Conservation (phyloP, 2,113 vertebrate species). For the Otolemur garnettii region DNA sequence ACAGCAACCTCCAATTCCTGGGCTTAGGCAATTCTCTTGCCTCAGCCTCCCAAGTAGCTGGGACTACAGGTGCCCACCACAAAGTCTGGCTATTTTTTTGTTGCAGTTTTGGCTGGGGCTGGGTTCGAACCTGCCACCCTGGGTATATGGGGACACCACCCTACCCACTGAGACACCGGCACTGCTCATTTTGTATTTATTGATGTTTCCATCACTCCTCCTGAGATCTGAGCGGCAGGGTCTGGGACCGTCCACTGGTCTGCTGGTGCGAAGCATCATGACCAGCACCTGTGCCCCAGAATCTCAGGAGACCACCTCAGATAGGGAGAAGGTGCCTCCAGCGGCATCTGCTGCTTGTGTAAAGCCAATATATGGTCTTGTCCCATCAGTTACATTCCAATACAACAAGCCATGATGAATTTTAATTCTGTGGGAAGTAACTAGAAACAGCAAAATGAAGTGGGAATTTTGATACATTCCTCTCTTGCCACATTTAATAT, state of each 20-base stretch:
- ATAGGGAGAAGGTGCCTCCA: not conserved
- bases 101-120: no score
- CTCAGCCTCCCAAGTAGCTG: no score
- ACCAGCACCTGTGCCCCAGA: not conserved
- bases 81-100: no score
- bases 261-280: not conserved
- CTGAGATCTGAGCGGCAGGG: not conserved
- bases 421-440: slow-evolving; percentile 31
- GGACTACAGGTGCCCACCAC: no score
- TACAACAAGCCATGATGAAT: not conserved
- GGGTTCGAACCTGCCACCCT: no score
- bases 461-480: not conserved
- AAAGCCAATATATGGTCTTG: not conserved
- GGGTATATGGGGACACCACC: no score
- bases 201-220: not conserved
- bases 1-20: no score
- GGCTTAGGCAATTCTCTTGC: no score
- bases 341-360: slow-evolving; percentile 49
- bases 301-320: slow-evolving; percentile 14
- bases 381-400: slow-evolving; percentile 14
- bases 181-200: not conserved
- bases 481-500: not conserved
- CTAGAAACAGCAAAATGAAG: not conserved
- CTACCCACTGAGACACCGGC: no score
- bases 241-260: not conserved